A percentile compares a stretch with the other conserved stretches of the same genome.
Evolutionary conservation across 2,888 invertebrate species (phyloP).

Genomic region (Cantharis nigra): DNA sequence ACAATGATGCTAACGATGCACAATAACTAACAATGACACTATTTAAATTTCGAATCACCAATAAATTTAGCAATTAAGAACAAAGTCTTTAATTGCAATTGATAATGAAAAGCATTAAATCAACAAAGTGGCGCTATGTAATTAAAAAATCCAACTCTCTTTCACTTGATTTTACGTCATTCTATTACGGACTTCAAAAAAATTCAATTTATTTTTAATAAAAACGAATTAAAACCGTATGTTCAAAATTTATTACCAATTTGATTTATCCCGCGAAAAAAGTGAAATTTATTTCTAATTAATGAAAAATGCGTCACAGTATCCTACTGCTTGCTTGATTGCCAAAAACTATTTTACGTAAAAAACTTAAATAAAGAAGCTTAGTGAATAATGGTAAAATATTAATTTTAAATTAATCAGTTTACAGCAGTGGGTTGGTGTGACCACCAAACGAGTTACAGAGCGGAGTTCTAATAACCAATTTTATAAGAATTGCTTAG

Average conservation of each 20-base stretch:
- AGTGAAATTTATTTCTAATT: neutral
- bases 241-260: neutral
- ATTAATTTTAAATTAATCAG: too few relatives aligned
- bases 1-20: neutral
- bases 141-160: neutral
- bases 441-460: too few relatives aligned
- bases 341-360: conserved; percentile 9
- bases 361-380: neutral
- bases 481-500: too few relatives aligned
- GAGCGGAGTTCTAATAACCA: too few relatives aligned
- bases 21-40: neutral
- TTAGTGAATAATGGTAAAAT: neutral
- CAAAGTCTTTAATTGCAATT: neutral
- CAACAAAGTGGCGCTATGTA: neutral
- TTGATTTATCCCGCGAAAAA: neutral
- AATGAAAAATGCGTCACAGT: neutral
- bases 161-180: neutral
- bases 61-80: neutral
- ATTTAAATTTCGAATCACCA: neutral
- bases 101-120: neutral
- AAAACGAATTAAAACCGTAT: neutral
- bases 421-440: too few relatives aligned
- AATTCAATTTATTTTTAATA: neutral
- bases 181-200: neutral
- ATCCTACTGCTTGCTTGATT: neutral